phyloP scores from a whole-genome alignment of 2,888 invertebrate species.

The Hermaeophaga mercurialis region DNA sequence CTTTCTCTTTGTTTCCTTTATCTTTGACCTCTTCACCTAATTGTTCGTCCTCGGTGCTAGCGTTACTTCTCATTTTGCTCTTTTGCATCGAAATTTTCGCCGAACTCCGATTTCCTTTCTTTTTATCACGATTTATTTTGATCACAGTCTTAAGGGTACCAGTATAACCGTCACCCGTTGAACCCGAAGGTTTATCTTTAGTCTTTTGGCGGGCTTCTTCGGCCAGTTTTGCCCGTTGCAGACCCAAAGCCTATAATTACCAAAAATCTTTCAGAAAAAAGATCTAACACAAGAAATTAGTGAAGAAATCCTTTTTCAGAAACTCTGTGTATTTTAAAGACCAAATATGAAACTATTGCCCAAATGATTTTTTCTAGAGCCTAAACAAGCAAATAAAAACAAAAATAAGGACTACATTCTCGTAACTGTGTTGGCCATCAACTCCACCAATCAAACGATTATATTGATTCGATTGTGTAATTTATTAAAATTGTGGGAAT shows the following conservation, averaged over 20 bases:
- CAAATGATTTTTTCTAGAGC: too few species aligned
- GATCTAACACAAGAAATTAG: neutral
- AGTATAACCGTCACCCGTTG: slow-evolving; percentile 62
- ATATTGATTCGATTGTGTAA: too few species aligned
- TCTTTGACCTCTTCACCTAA: slow-evolving; percentile 14
- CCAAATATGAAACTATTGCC: too few species aligned
- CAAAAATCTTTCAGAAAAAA: slow-evolving; percentile 5
- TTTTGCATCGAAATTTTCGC: slow-evolving; percentile 82
- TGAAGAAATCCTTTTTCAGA: neutral
- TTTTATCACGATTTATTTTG: slow-evolving; percentile 72
- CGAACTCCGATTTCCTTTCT: slow-evolving; percentile 69
- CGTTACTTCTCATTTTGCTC: slow-evolving; percentile 58
- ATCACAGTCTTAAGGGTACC: slow-evolving; percentile 86
- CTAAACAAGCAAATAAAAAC: too few species aligned
- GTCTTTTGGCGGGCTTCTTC: slow-evolving; percentile 61
- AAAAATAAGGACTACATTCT: too few species aligned
- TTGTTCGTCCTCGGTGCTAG: slow-evolving; percentile 26
- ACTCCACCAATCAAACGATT: too few species aligned
- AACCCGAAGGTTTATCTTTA: slow-evolving; percentile 40
- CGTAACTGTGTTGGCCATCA: too few species aligned
- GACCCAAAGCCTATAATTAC: slow-evolving; percentile 65
- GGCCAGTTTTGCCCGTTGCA: slow-evolving; percentile 76
- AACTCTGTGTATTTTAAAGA: too few species aligned
- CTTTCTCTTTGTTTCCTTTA: slow-evolving; percentile 23
- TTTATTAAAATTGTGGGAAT: too few species aligned